Conservation (phyloP, 2,797 vertebrate species). For the Huso huso region DNA sequence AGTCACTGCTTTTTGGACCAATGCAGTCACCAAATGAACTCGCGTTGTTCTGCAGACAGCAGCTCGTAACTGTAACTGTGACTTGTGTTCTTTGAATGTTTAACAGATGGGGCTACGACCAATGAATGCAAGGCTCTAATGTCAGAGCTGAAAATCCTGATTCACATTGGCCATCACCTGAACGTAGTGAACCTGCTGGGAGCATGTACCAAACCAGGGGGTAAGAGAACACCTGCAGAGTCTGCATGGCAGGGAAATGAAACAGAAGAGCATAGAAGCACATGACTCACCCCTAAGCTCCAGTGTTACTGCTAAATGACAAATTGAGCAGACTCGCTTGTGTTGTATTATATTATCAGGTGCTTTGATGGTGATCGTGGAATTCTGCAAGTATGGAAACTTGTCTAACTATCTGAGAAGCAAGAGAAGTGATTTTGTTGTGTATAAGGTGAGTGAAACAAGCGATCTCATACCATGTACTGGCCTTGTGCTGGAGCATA, state of each 20-base stretch:
- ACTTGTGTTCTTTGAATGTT: constrained; percentile 29
- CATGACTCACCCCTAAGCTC: no score
- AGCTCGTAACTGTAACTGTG: not conserved
- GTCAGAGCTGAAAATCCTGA: constrained; percentile 91
- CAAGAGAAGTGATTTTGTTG: constrained; percentile 79
- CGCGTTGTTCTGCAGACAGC: no score
- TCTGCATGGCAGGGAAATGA: no score
- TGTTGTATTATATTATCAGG: constrained; percentile 44
- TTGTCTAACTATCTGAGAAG: constrained; percentile 81
- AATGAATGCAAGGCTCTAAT: constrained; percentile 89
- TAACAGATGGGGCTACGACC: constrained; percentile 80
- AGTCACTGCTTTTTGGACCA: no score
- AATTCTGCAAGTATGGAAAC: constrained; percentile 91
- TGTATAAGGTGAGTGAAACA: constrained; percentile 69
- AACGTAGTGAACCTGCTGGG: constrained; percentile 91
- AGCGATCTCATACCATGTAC: no score
- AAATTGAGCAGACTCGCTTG: not conserved
- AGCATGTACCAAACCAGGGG: constrained; percentile 89
- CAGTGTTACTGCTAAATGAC: no score
- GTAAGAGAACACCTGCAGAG: constrained; percentile 46
- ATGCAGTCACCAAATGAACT: no score
- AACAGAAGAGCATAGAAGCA: no score
- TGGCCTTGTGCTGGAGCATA: no score
- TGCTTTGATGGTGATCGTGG: constrained; percentile 90
- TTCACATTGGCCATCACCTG: constrained; percentile 91